Evolutionary conservation across 2,888 invertebrate genomes (phyloP).

Genomic region (Cotesia congregata): DNA sequence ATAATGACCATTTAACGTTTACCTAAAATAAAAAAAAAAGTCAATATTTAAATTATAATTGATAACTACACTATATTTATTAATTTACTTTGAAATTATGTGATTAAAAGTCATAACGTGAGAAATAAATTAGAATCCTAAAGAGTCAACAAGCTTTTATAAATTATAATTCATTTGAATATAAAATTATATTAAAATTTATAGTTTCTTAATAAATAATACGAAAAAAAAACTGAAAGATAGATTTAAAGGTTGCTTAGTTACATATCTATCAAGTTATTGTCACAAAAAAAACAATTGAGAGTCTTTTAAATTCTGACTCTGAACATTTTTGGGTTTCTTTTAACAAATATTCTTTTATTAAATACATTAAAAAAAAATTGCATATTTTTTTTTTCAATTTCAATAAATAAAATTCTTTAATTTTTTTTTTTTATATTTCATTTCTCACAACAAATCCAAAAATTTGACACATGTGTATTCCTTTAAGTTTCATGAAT

Average conservation of each 20-base stretch:
- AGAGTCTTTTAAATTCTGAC: not conserved
- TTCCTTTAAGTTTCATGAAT: too few relatives aligned
- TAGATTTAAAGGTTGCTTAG: constrained; percentile 43
- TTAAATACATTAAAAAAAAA: too few relatives aligned
- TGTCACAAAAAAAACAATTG: constrained; percentile 11
- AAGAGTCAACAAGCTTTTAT: constrained; percentile 32
- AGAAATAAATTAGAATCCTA: constrained; percentile 21
- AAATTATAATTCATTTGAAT: constrained; percentile 38
- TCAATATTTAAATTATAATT: not conserved
- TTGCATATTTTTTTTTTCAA: too few relatives aligned
- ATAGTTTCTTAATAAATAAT: constrained; percentile 35
- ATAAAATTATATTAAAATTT: constrained; percentile 48
- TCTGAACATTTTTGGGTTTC: too few relatives aligned
- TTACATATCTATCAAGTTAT: constrained; percentile 47
- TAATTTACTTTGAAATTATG: not conserved
- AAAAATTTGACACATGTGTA: too few relatives aligned
- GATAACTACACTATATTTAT: not conserved
- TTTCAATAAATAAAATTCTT: too few relatives aligned
- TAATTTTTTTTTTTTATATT: too few relatives aligned
- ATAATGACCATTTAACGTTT: constrained; percentile 32
- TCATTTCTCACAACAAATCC: too few relatives aligned
- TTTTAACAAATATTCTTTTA: too few relatives aligned
- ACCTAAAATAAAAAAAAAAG: constrained; percentile 30
- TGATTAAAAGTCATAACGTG: not conserved
- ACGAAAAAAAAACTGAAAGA: constrained; percentile 22